Conservation (phyloP, 1,140 invertebrate species). For the Calosoma granatense region DNA sequence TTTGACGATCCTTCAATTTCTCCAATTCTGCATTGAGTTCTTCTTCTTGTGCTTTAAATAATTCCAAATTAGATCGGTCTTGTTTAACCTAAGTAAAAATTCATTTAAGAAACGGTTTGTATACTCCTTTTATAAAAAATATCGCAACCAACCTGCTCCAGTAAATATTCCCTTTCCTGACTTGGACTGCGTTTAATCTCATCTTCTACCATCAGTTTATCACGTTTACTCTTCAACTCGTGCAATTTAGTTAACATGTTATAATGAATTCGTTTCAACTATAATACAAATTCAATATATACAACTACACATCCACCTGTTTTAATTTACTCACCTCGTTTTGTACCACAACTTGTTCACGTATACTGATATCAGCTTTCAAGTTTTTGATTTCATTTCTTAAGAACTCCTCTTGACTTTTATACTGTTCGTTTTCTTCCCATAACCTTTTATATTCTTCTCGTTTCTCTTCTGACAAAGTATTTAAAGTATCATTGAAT, state of each 20-base stretch:
- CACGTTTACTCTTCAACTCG: background rate
- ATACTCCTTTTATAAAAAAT: too few species aligned
- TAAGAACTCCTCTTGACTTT: background rate
- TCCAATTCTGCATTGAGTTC: background rate
- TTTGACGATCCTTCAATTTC: background rate
- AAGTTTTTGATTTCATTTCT: background rate
- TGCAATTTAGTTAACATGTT: background rate
- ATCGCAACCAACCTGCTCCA: background rate
- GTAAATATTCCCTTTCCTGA: background rate
- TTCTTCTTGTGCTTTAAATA: background rate
- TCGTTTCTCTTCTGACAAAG: background rate
- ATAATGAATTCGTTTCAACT: background rate
- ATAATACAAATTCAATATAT: background rate
- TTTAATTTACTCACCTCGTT: background rate
- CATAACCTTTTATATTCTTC: background rate
- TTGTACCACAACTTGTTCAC: background rate
- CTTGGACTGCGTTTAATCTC: background rate
- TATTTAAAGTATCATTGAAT: background rate
- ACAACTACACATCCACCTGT: too few species aligned
- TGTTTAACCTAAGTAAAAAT: background rate
- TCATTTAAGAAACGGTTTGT: background rate
- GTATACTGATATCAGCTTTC: background rate
- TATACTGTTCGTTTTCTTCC: background rate
- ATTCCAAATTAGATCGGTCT: background rate
- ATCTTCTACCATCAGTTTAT: background rate